These are phyloP conservation scores for Ciconia stormi DNA, from an alignment of 2,113 vertebrate species.

Conservation along the genomic window DNA sequence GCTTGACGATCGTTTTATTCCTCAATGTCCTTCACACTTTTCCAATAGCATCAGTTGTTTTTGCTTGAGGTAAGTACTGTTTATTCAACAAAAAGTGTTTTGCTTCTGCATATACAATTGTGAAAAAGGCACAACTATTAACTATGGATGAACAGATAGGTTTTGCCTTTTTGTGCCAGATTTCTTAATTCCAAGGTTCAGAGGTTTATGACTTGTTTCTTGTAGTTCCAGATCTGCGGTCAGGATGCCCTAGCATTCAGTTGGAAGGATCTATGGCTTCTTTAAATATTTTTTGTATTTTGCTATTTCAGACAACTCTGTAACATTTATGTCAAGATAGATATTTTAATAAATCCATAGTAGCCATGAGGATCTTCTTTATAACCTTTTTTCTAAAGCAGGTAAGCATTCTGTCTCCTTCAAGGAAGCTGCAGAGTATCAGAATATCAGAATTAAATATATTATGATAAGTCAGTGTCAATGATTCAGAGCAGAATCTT, in stretches of 20 bases:
- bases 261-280: slow-evolving; percentile 57
- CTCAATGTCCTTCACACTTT: not conserved
- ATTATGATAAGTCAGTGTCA: not conserved
- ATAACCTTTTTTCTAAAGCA: not conserved
- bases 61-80: not conserved
- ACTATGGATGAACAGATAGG: not conserved
- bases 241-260: slow-evolving; percentile 68
- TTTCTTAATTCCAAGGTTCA: slow-evolving; percentile 59
- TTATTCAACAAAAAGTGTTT: not conserved
- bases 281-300: slow-evolving; percentile 61
- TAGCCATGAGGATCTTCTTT: not conserved
- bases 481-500: not conserved
- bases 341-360: not conserved
- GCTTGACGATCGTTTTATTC: rapidly evolving
- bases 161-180: slow-evolving; percentile 53
- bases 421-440: not conserved
- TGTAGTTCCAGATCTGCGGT: slow-evolving; percentile 66
- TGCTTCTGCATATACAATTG: not conserved
- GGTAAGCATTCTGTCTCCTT: not conserved
- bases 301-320: slow-evolving; percentile 26
- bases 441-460: not conserved
- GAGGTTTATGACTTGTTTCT: slow-evolving; percentile 75
- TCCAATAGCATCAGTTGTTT: not conserved
- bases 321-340: not conserved
- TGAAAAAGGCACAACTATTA: not conserved